phyloP scores from a whole-genome alignment of 64 coral and sea anemone species.

The Acropora tenuis region DNA sequence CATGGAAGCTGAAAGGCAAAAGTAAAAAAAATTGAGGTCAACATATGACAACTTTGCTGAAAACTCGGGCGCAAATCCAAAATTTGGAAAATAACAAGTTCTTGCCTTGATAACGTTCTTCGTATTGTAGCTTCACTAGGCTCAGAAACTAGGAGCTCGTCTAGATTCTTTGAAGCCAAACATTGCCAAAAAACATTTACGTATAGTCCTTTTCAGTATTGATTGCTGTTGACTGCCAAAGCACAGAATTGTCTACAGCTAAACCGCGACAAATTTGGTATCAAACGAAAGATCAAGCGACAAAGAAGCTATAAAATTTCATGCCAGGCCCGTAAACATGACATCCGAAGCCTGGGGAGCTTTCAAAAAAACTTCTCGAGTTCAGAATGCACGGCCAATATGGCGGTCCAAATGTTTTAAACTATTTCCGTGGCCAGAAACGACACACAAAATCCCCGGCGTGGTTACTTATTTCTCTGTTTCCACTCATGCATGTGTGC shows the following conservation, averaged over 20 bases:
- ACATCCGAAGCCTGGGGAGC: not conserved
- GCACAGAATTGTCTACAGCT: slow-evolving; percentile 24
- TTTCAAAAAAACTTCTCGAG: slow-evolving; percentile 12
- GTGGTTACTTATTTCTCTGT: too few relatives aligned
- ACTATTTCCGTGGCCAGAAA: too few relatives aligned
- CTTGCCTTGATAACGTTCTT: slow-evolving; percentile 26
- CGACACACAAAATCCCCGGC: too few relatives aligned
- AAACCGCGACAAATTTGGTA: slow-evolving; percentile 39
- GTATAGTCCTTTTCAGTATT: too few relatives aligned
- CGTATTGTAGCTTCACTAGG: slow-evolving; percentile 14
- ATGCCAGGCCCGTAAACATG: not conserved
- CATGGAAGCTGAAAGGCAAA: slow-evolving; percentile 16
- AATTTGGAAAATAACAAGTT: slow-evolving; percentile 54
- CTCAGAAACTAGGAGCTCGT: not conserved
- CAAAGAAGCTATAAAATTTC: slow-evolving; percentile 10
- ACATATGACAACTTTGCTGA: slow-evolving; percentile 33
- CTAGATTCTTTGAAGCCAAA: too few relatives aligned
- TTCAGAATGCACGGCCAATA: slow-evolving; percentile 23
- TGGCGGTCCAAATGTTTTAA: slow-evolving; percentile 26
- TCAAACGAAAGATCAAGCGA: slow-evolving; percentile 27
- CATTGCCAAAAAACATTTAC: too few relatives aligned
- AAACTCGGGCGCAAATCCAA: slow-evolving; percentile 36
- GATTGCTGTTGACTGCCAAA: not conserved
- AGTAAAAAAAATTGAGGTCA: slow-evolving; percentile 31
- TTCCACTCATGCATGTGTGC: too few relatives aligned